phyloP scores from a whole-genome alignment of 37 sponge, comb jelly and placozoan species.

The Chondrosia reniformis region DNA sequence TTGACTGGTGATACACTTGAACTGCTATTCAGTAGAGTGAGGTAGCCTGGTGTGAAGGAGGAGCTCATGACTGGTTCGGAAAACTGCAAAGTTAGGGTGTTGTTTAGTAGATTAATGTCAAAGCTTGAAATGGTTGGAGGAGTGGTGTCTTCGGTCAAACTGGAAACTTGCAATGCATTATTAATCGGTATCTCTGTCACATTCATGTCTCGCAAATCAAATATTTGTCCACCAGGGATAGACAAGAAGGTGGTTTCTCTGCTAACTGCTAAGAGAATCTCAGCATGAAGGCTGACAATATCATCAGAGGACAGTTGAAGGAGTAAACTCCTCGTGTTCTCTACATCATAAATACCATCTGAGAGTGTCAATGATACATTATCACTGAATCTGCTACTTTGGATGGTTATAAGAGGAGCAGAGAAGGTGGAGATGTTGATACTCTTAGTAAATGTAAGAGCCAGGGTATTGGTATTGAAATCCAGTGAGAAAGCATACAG shows the following conservation, averaged over 20 bases:
- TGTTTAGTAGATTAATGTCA: slow-evolving; percentile 60
- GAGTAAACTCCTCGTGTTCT: neutral
- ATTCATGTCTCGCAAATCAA: slow-evolving; percentile 63
- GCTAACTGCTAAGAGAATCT: slow-evolving; percentile 40
- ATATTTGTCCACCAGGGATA: slow-evolving; percentile 33
- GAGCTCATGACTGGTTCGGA: slow-evolving; percentile 65
- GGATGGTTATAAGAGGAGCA: slow-evolving; percentile 55
- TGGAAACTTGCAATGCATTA: slow-evolving; percentile 57
- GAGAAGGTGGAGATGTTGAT: slow-evolving; percentile 59
- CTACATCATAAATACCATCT: slow-evolving; percentile 9
- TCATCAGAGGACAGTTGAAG: slow-evolving; percentile 26
- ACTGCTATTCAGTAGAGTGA: slow-evolving; percentile 43
- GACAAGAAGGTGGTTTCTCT: slow-evolving; percentile 63
- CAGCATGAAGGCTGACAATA: slow-evolving; percentile 22
- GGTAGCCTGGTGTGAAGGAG: slow-evolving; percentile 32
- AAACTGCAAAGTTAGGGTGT: slow-evolving; percentile 68
- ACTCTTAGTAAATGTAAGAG: slow-evolving; percentile 65
- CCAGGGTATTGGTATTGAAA: slow-evolving; percentile 51
- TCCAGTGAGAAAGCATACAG: slow-evolving; percentile 64
- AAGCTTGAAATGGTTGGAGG: slow-evolving; percentile 57
- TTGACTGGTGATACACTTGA: slow-evolving; percentile 14
- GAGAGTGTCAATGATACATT: neutral
- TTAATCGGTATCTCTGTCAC: slow-evolving; percentile 46
- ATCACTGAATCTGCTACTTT: slow-evolving; percentile 31
- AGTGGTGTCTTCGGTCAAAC: slow-evolving; percentile 40